Evolutionary conservation across 2,888 invertebrate genomes (phyloP), one percentile per base, ranked within the genome.

Genomic region (Cremastobaeus sp.): DNA sequence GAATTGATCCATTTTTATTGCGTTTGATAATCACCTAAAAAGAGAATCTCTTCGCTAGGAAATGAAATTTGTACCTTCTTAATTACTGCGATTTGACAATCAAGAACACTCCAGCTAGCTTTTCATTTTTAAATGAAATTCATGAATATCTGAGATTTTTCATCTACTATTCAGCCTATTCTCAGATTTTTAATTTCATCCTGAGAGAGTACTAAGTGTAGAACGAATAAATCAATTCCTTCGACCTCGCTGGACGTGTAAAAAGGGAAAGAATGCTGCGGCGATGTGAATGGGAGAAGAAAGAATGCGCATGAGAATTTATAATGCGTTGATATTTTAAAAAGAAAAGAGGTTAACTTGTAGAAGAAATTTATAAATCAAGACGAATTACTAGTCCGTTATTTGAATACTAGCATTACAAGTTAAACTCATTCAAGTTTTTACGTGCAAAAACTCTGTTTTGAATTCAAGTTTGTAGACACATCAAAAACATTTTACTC

Each of bases 131-230:
- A 15, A 34, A 28, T 41, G 32, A 25, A 57, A 50, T 50, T 57
- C 30, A 57, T 68, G 57, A 69, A 66, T 69, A 55, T 55, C 54
- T 62, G 59, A 54, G 68, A 59, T 62, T 76, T 76, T n/a, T n/a
- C 74, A 71, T 76, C 71, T 74, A 74, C 76, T 72, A 69, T 62
- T 76, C 43, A 74, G 74, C 72, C 57, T 65, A 68, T 74, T 70
- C 70, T 66, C 66, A 62, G 74, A 77, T 77, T 77, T 75, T 75
- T 73, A 70, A 77, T 77, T 77, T 75, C 68, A 65, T 68, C 50
- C 39, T 39, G 35, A 66, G 54, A 64, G 66, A 74, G 69, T 74
- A 76, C 66, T 45, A 50, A 69, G 62, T 73, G 64, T 60, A 65
- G 55, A 59, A 64, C 59, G 64, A 69, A 74, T 74, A 74, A 74